Evolutionary conservation across 2,113 vertebrate genomes (phyloP).

Genomic region (Gavia stellata): DNA sequence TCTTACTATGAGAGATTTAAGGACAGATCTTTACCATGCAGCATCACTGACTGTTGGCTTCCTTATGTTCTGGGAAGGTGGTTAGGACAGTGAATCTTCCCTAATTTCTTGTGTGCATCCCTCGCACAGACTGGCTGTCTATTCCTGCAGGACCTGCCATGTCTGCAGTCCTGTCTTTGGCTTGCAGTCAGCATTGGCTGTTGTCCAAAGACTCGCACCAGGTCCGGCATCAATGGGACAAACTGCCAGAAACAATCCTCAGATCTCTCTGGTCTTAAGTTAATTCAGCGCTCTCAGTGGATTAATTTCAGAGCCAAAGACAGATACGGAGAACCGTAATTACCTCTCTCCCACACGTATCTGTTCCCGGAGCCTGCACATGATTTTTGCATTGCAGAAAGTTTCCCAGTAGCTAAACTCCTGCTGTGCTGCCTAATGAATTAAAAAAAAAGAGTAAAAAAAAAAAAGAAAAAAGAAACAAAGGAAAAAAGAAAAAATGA

Average conservation of each 20-base stretch:
- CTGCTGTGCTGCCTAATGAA: not conserved
- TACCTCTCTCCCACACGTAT: constrained; percentile 23
- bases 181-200: not conserved
- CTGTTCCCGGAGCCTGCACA: not conserved
- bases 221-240: not conserved
- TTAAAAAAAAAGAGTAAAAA: too few relatives aligned
- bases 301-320: constrained; percentile 43
- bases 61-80: not conserved
- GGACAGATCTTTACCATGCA: not conserved
- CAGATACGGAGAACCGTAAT: not conserved
- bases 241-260: constrained; percentile 32
- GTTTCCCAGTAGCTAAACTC: not conserved
- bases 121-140: not conserved
- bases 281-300: constrained; percentile 22
- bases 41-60: not conserved
- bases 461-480: not conserved
- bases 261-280: constrained; percentile 7
- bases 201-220: not conserved
- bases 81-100: not conserved
- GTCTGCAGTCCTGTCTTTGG: not conserved
- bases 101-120: not conserved
- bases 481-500: too few relatives aligned
- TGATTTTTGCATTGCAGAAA: not conserved
- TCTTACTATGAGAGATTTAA: not conserved
- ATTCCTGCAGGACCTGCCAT: not conserved